Evolutionary conservation across 1,140 invertebrate genomes (phyloP).

Genomic region (Drosophila parvula): DNA sequence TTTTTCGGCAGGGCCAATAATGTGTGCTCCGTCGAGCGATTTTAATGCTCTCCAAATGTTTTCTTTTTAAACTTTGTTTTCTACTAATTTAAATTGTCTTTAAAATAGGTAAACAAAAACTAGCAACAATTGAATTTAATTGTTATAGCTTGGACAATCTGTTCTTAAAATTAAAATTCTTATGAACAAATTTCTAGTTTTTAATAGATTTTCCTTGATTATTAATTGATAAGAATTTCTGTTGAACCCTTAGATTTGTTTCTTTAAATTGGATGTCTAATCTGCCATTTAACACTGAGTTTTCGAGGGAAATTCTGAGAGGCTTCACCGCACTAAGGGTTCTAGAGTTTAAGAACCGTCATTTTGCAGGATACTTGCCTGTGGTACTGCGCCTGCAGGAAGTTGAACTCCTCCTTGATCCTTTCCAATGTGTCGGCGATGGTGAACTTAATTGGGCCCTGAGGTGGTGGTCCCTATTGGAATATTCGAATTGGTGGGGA

Average conservation of each 20-base stretch:
- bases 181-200: neutral
- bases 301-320: neutral
- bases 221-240: neutral
- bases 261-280: neutral
- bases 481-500: neutral
- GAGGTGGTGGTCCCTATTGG: constrained; percentile 93
- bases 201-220: neutral
- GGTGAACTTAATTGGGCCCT: constrained; percentile 97
- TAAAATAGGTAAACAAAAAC: too few species aligned
- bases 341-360: neutral
- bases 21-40: neutral
- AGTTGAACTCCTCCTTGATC: constrained; percentile 99
- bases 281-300: neutral
- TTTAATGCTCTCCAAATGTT: constrained; percentile 6
- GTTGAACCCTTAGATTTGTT: too few species aligned
- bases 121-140: neutral
- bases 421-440: constrained; percentile 98
- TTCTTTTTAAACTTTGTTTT: constrained; percentile 1
- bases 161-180: too few species aligned
- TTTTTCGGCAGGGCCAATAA: neutral
- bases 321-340: neutral
- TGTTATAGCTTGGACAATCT: neutral
- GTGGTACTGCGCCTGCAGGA: constrained; percentile 99
- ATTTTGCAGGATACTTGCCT: constrained; percentile 90
- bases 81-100: neutral